A percentile compares a stretch with the other conserved stretches of the same genome.
Evolutionary conservation across 2,113 vertebrate genomes (phyloP).

Genomic region (Otus sunia): DNA sequence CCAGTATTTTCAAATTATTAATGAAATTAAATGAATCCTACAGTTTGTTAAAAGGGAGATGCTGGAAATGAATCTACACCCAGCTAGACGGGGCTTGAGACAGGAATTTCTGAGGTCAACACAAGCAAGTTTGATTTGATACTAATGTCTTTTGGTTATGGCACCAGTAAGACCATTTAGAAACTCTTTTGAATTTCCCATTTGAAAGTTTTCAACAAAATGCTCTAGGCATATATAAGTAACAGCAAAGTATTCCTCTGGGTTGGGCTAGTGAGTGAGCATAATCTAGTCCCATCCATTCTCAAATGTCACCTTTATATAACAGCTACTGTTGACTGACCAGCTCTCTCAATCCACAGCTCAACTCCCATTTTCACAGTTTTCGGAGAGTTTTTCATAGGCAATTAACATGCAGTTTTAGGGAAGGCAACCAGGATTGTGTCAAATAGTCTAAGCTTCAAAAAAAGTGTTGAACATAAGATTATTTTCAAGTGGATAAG

Average conservation of each 20-base stretch:
- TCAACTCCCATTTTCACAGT: not conserved
- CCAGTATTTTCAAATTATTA: not conserved
- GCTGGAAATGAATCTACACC: not conserved
- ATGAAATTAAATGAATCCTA: not conserved
- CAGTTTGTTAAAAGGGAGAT: not conserved
- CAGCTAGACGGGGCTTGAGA: not conserved
- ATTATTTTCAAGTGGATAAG: not conserved
- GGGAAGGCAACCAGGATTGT: not conserved
- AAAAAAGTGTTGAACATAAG: not conserved
- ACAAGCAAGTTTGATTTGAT: not conserved
- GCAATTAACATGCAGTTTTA: not conserved
- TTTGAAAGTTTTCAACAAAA: not conserved
- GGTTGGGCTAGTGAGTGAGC: not conserved
- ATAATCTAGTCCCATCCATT: not conserved
- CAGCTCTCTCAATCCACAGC: not conserved
- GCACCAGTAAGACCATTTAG: not conserved
- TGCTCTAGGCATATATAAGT: not conserved
- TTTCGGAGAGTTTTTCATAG: not conserved
- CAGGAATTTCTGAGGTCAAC: not conserved
- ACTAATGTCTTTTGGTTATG: not conserved
- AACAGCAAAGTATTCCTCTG: not conserved
- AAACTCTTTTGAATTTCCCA: not conserved
- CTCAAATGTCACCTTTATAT: not conserved
- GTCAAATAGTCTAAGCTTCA: not conserved
- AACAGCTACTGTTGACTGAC: not conserved